Base-by-base conservation (phyloP, 2,113 vertebrate species). In the Nothoprocta pentlandii region DNA sequence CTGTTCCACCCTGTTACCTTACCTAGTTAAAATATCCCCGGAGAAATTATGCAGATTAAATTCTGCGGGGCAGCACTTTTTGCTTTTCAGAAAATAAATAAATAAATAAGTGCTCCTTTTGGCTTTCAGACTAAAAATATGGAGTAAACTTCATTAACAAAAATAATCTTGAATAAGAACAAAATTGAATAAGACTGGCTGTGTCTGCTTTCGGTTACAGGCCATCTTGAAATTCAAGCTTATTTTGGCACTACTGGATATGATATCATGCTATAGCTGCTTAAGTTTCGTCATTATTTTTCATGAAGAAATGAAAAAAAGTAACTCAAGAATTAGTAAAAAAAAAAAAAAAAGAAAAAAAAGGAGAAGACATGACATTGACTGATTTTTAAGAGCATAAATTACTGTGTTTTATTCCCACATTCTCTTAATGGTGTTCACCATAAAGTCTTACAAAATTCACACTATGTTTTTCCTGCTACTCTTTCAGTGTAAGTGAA, bases 11-110 rank as follows among this genome's bases (percentile, higher is more conserved):
- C 23, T 7, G 86, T 93, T 78, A 51, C 9, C 13, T 46, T 77
- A 28, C 51, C 47, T 32, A 87, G 39, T 67, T 73, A 78, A 95
- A 80, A 74, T 64, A 7, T 85, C 76, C 32, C 32, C 56, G 39
- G 19, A 87, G 61, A 85, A 93, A 93, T 92, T 58, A 70, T 21
- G 39, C 42, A 86, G 74, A 91, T 86, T 63, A 63, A 78, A 90
- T 91, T 94, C 26, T 67, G 26, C 85, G 54, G 81, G 76, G 5
- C 46, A 80, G 42, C 79, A 75, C 19, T 71, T 90, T 84, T 75
- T 47, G 62, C 84, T 85, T 96, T 85, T 85, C 6, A 80, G 12
- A 30, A 78, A 88, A 92, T 39, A 39, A 39, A 39, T 39, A 39
- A 10, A 41, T 59, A 39, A 56, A 70, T 63, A 89, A 85, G 23